These are phyloP conservation scores for Graptemys geographica DNA, from an alignment of 2,797 vertebrate species.

Conservation along the genomic window DNA sequence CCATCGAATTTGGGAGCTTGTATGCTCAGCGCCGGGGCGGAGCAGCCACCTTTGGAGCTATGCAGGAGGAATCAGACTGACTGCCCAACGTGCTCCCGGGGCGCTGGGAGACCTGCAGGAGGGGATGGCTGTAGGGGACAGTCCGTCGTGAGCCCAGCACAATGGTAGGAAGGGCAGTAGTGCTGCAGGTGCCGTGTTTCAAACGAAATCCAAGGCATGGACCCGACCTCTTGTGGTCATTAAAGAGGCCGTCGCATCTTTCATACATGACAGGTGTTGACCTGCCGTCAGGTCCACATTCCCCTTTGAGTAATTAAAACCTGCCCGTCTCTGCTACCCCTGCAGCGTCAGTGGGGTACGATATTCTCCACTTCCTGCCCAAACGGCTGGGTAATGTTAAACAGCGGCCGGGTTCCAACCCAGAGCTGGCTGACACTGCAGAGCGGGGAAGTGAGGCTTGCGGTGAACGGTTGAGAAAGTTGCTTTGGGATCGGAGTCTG, in stretches of 20 bases:
- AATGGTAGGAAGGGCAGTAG: not conserved
- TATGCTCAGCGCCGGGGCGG: not conserved
- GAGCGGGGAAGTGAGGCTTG: not conserved
- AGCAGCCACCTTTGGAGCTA: not conserved
- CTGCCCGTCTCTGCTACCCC: too few relatives aligned
- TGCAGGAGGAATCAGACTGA: not conserved
- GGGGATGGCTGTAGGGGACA: not conserved
- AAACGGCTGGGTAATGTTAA: not conserved
- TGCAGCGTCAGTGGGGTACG: too few relatives aligned
- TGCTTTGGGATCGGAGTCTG: too few relatives aligned
- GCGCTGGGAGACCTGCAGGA: not conserved
- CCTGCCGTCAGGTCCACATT: not conserved
- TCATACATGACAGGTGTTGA: not conserved
- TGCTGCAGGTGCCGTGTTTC: not conserved
- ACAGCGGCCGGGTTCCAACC: not conserved
- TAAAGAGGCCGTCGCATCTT: not conserved
- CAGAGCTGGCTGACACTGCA: not conserved
- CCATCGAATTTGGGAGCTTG: not conserved
- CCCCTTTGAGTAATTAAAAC: not conserved
- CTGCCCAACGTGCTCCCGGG: too few relatives aligned
- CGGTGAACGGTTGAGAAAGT: not conserved
- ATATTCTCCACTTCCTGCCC: not conserved
- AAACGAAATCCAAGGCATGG: not conserved
- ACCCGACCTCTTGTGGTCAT: too few relatives aligned
- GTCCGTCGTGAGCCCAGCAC: too few relatives aligned